Evolutionary conservation across 2,888 invertebrate species (phyloP).

Genomic region (Lasioglossum calceatum): DNA sequence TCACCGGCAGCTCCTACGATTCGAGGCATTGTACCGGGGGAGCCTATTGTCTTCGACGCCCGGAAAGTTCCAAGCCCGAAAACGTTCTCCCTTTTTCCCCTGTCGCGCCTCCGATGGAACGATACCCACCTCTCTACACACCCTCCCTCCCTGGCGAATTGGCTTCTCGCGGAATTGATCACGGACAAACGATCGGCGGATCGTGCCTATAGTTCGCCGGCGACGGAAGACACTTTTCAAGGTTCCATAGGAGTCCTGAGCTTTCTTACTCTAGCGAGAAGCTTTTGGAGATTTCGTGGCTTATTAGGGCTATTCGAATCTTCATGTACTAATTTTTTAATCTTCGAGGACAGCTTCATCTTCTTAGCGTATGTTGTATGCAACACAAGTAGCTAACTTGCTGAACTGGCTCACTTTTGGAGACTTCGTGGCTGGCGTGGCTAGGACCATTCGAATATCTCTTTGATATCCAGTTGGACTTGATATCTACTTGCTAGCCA

Average conservation of each 20-base stretch:
- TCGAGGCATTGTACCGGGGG: conserved; percentile 39
- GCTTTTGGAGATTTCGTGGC: neutral
- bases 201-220: neutral
- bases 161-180: conserved; percentile 12
- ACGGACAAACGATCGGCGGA: neutral
- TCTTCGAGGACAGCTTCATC: no score
- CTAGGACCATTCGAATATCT: no score
- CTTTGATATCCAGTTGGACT: no score
- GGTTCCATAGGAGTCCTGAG: neutral
- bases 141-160: neutral
- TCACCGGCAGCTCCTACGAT: conserved; percentile 53
- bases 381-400: no score
- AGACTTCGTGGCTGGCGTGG: neutral
- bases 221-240: neutral
- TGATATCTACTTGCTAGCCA: no score
- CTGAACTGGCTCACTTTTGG: neutral
- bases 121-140: neutral
- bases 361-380: no score
- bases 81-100: conserved; percentile 24
- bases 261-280: neutral
- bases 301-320: no score
- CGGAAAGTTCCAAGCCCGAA: conserved; percentile 28
- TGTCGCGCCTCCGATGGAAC: conserved; percentile 4
- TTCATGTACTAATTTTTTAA: no score
- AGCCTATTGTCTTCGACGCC: conserved; percentile 41